phyloP scores from a whole-genome alignment of 1,140 invertebrate species.

The Cyrtorhinus lividipennis region DNA sequence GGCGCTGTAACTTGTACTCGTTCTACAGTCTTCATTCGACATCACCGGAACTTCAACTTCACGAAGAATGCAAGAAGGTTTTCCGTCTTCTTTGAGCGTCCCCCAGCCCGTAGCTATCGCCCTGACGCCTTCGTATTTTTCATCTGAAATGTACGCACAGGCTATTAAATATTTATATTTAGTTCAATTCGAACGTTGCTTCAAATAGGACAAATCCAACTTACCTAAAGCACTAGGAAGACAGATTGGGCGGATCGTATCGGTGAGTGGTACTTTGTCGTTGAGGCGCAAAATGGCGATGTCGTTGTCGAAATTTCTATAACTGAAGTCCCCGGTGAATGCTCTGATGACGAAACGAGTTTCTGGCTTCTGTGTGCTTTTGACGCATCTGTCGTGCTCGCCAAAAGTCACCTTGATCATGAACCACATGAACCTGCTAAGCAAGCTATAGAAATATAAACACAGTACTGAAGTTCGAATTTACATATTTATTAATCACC shows the following conservation, averaged over 20 bases:
- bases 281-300: constrained; percentile 65
- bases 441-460: too few species aligned
- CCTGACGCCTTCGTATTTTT: constrained; percentile 48
- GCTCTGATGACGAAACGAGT: constrained; percentile 57
- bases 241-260: constrained; percentile 61
- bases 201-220: too few species aligned
- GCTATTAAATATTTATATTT: neutral
- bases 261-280: constrained; percentile 54
- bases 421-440: constrained; percentile 71
- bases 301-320: constrained; percentile 71
- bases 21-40: constrained; percentile 56
- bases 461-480: too few species aligned
- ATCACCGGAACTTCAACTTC: constrained; percentile 71
- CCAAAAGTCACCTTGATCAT: constrained; percentile 76
- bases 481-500: neutral
- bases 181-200: neutral
- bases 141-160: constrained; percentile 34
- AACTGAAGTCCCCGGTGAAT: constrained; percentile 60
- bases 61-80: constrained; percentile 60
- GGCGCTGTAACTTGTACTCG: constrained; percentile 54
- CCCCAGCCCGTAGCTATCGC: constrained; percentile 74
- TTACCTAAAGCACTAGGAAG: constrained; percentile 46
- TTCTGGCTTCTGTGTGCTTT: constrained; percentile 49
- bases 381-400: constrained; percentile 64
- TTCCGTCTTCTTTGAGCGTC: constrained; percentile 61